Evolutionary conservation across 2,797 vertebrate species (phyloP), one percentile per base, ranked within the genome.

Genomic region (Aphelocoma californica): DNA sequence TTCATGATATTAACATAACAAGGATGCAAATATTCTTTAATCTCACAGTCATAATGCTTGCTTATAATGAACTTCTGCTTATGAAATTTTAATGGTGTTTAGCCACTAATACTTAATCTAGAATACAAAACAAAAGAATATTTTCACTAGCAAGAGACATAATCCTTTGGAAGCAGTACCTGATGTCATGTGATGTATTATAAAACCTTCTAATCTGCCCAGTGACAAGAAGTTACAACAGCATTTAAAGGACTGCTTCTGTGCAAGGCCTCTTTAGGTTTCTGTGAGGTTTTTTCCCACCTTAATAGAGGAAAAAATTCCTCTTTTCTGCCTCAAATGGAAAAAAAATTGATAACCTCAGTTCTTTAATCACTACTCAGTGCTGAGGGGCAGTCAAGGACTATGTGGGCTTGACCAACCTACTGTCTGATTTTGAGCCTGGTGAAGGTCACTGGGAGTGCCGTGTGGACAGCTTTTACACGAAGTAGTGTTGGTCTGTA

Each of bases 251-350:
- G 12, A 8, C 34, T 79, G 29, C 31, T 62, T 62, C 42, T 81
- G 2, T 79, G 19, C 44, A 74, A 34, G 65, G 18, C 29, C 13
- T 44, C 7, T 53, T 75, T n/a, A n/a, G 23, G 19, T 34, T 62
- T 53, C 32, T 10, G 23, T 5, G 7, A 23, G 0, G 0, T 31
- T 74, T 72, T 62, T 18, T 2, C 18, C 15, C 2, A 19, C 20
- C 21, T 85, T 73, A 86, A 32, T 61, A 25, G 36, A 42, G 53
- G 57, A 71, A 74, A 10, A 20, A 23, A 10, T 57, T 82, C 29
- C 4, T 74, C 45, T 80, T 61, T 74, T 81, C 57, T 79, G 42
- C 36, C 34, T 74, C 62, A 85, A 51, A 45, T 73, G 32, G 44
- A n/a, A 67, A 81, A 79, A 79, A 85, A 87, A 67, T 8, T 51